A percentile compares a stretch with the other conserved stretches of the same genome.
Evolutionary conservation across 2,888 invertebrate genomes (phyloP).

Genomic region (Drosophila cracens): DNA sequence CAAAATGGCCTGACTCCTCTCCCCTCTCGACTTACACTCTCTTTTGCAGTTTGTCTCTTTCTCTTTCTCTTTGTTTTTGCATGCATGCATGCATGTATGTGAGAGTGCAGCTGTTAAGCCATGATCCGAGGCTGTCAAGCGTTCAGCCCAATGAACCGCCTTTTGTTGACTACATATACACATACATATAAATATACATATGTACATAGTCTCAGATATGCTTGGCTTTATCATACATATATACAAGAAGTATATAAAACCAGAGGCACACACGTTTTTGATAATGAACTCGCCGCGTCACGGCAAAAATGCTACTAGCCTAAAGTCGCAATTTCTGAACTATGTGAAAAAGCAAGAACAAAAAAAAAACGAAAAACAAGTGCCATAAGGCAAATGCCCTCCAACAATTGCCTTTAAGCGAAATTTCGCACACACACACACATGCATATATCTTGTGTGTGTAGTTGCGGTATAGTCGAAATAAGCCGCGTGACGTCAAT

Average conservation of each 20-base stretch:
- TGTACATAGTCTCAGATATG: constrained; percentile 38
- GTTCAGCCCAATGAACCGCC: constrained; percentile 70
- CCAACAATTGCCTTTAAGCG: constrained; percentile 56
- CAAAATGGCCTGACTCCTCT: constrained; percentile 37
- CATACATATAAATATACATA: not conserved
- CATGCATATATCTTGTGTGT: constrained; percentile 4
- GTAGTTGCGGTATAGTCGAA: constrained; percentile 26
- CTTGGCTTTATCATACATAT: constrained; percentile 41
- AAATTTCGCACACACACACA: constrained; percentile 53
- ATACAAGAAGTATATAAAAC: constrained; percentile 6
- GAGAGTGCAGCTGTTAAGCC: constrained; percentile 70
- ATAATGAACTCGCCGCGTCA: constrained; percentile 59
- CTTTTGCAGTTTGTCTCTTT: constrained; percentile 33
- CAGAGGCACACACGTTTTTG: constrained; percentile 48
- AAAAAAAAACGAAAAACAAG: constrained; percentile 38
- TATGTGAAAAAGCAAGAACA: constrained; percentile 52
- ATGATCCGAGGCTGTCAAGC: constrained; percentile 58
- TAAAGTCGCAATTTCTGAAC: constrained; percentile 76
- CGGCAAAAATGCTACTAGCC: constrained; percentile 50
- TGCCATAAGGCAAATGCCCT: constrained; percentile 69
- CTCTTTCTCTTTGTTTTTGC: constrained; percentile 29
- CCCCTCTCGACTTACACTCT: constrained; percentile 27
- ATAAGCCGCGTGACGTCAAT: constrained; percentile 70
- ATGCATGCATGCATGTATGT: constrained; percentile 21
- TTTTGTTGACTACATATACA: constrained; percentile 42